Conservation (phyloP, 2,888 invertebrate genomes). For the Patella pellucida region DNA sequence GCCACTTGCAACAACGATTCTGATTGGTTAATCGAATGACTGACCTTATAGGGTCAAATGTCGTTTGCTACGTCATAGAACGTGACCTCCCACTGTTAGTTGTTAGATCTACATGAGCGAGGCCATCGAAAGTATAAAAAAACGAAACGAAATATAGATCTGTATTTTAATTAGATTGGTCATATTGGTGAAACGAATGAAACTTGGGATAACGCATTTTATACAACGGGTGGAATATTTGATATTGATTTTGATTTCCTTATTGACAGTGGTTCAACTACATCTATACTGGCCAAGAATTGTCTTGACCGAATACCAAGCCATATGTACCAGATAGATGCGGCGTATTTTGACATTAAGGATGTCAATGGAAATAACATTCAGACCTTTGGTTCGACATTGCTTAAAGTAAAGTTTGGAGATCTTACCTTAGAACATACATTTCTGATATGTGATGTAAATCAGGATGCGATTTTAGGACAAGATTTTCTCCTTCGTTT, state of each 20-base stretch:
- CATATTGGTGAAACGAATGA: background rate
- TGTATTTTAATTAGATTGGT: too few relatives aligned
- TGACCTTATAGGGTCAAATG: too few relatives aligned
- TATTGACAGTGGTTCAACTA: conserved; percentile 20
- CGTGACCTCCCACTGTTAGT: too few relatives aligned
- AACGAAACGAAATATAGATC: too few relatives aligned
- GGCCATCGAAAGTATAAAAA: too few relatives aligned
- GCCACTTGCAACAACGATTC: too few relatives aligned
- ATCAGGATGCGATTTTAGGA: conserved; percentile 23
- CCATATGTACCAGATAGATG: too few relatives aligned
- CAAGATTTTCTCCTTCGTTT: conserved; percentile 28
- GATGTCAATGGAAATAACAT: background rate
- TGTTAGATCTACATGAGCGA: too few relatives aligned
- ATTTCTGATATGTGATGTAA: conserved; percentile 24
- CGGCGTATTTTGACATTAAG: background rate
- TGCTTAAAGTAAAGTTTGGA: background rate
- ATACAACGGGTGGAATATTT: background rate
- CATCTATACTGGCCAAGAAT: conserved; percentile 12
- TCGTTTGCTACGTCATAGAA: too few relatives aligned
- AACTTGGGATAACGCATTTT: conserved; percentile 25
- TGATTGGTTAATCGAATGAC: too few relatives aligned
- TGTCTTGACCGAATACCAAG: background rate
- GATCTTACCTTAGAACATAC: background rate
- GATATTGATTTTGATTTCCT: conserved; percentile 5
- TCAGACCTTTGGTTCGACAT: background rate